Percentiles rank a stretch among this genome's conserved stretches.
Evolutionary conservation across 2,113 vertebrate species (phyloP).

Genomic region (Excalfactoria chinensis): DNA sequence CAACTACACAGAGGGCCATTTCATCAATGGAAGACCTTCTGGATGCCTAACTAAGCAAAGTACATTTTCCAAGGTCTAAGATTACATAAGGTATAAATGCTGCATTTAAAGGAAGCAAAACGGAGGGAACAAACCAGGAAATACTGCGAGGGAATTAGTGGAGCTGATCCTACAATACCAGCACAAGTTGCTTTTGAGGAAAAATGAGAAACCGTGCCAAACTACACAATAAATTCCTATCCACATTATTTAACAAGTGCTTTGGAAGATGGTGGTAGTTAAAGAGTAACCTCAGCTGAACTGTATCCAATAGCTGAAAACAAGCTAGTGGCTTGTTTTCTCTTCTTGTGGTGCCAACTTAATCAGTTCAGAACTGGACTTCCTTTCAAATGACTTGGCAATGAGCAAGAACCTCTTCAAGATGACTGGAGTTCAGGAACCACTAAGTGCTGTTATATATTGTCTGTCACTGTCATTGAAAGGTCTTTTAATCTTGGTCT

Average conservation of each 20-base stretch:
- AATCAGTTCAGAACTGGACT: not conserved
- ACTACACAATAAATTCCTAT: not conserved
- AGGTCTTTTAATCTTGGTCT: not conserved
- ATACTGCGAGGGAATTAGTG: not conserved
- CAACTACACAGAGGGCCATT: not conserved
- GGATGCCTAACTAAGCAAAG: not conserved
- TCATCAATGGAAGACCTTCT: not conserved
- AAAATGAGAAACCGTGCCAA: not conserved
- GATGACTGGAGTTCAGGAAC: not conserved
- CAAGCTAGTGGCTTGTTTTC: not conserved
- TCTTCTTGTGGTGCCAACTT: not conserved
- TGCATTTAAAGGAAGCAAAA: not conserved
- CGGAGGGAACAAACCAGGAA: not conserved
- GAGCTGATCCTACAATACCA: not conserved
- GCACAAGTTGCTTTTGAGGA: not conserved
- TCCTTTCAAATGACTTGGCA: not conserved
- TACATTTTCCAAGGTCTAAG: not conserved
- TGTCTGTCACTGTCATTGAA: not conserved
- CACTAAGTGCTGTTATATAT: not conserved
- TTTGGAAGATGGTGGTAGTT: not conserved
- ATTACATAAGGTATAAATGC: not conserved
- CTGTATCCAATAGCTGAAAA: not conserved
- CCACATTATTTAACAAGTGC: not conserved
- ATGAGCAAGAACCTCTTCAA: not conserved
- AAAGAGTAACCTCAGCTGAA: not conserved